These are phyloP conservation scores for Florisuga fusca DNA, from an alignment of 2,797 vertebrate species.

Conservation along the genomic window DNA sequence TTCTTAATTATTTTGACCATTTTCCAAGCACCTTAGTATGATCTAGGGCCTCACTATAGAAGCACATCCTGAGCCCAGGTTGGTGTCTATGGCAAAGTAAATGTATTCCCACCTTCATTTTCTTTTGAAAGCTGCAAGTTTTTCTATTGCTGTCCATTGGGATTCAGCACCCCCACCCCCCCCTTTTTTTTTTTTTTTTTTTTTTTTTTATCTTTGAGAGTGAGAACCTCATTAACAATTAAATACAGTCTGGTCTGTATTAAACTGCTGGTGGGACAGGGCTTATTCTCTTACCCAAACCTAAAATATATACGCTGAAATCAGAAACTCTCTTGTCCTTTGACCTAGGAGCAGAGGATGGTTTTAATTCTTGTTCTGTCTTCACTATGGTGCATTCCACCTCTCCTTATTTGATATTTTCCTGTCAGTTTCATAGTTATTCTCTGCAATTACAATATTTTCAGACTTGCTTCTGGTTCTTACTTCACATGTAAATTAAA, in stretches of 20 bases:
- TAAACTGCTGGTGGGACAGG: not conserved
- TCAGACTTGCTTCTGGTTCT: not conserved
- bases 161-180: not conserved
- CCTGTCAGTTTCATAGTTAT: not conserved
- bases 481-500: not conserved
- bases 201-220: not conserved
- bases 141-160: not conserved
- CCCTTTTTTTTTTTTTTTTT: too few species aligned
- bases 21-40: not conserved
- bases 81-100: not conserved
- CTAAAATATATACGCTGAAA: not conserved
- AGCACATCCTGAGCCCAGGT: not conserved
- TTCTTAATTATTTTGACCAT: not conserved
- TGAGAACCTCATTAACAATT: not conserved
- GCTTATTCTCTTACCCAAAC: not conserved
- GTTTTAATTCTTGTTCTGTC: not conserved
- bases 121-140: not conserved
- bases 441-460: not conserved
- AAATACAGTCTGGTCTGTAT: not conserved
- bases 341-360: not conserved
- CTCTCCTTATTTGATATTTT: not conserved
- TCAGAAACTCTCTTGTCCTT: not conserved
- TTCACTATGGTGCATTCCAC: rapidly evolving
- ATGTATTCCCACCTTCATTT: not conserved
- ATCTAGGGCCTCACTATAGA: not conserved